Evolutionary conservation across 2,113 vertebrate species (phyloP).

Genomic region (Sylvicapra grimmia): DNA sequence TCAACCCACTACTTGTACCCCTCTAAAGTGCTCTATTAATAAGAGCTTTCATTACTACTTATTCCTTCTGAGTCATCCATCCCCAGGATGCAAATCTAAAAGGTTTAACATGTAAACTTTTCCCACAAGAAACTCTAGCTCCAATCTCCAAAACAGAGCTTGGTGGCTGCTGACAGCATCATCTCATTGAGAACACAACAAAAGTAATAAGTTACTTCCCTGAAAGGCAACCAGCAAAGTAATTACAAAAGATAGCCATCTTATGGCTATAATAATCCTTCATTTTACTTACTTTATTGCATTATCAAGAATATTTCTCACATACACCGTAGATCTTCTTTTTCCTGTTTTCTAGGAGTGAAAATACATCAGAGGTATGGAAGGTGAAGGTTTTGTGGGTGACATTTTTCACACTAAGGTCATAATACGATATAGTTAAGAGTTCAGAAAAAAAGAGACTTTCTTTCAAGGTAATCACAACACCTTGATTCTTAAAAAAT

Average conservation of each 20-base stretch:
- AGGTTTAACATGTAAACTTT: neutral
- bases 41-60: neutral
- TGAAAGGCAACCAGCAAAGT: neutral
- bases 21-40: neutral
- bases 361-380: slow-evolving; percentile 28
- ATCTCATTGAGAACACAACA: neutral
- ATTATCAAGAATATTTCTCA: slow-evolving; percentile 88
- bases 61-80: neutral
- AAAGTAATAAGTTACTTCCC: neutral
- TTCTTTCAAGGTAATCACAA: neutral
- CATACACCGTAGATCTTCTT: slow-evolving; percentile 71
- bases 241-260: neutral
- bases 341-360: slow-evolving; percentile 82
- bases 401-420: neutral
- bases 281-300: slow-evolving; percentile 86
- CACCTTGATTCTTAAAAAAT: neutral
- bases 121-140: neutral
- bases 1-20: neutral
- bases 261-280: neutral
- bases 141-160: neutral
- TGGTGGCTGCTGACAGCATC: neutral
- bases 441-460: neutral
- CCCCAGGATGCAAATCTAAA: neutral
- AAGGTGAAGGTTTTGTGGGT: neutral
- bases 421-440: neutral